Evolutionary conservation across 2,888 invertebrate genomes (phyloP), one percentile per base, ranked within the genome.

Genomic region (Sinhomidia bicolor): DNA sequence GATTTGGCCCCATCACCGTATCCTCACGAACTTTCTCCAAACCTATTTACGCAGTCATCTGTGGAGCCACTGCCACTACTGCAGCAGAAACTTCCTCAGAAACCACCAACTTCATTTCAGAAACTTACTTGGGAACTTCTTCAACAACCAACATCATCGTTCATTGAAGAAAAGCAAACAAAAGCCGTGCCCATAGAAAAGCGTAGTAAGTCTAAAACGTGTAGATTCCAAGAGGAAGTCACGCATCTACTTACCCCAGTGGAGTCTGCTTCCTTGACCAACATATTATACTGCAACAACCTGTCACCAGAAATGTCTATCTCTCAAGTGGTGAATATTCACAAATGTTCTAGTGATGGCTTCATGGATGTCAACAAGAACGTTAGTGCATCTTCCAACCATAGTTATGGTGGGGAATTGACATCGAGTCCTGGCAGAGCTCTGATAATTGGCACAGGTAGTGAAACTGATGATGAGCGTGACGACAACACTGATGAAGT

Each of bases 401-500:
- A 12, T 23, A 14, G n/a, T 32, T 2, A 9, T 17, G 12, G 44
- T 44, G 23, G 44, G 10, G 2, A 14, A 0, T 20, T 12, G 29
- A n/a, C 29, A 1, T 26, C 26, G 2, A 47, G 23, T 47, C 47
- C 26, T 5, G 23, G 12, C 7, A 10, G 51, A 47, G 51, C 29
- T n/a, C n/a, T n/a, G 1, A 14, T 54, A 10, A 74, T 71, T 20
- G 80, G 85, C 0, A 85, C 85, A 0, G 85, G 85, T 23, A 86
- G 74, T 51, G 81, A 86, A 44, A 86, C 80, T 12, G 81, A 86
- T 32, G 86, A 80, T 54, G 86, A 86, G 71, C 71, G 41, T 4
- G 71, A 54, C 1, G 57, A 41, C 14, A 80, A 29, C 32, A 62
- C 51, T 1, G 51, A 60, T n/a, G 65, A 23, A 26, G 4, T 14